phyloP scores from a whole-genome alignment of 2,113 vertebrate genomes.

The Rana temporaria region DNA sequence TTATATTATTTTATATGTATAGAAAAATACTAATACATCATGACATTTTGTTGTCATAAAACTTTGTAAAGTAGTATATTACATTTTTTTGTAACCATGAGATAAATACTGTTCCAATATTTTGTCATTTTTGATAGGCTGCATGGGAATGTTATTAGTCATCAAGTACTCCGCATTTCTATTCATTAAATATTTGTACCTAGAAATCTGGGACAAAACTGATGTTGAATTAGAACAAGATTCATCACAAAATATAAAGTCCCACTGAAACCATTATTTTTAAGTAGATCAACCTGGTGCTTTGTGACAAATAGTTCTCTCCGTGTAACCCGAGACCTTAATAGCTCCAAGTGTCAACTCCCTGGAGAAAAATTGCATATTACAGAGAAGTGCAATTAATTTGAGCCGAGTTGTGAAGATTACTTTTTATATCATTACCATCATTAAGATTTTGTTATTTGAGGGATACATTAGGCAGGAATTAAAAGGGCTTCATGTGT shows the following conservation, averaged over 20 bases:
- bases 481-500: no score
- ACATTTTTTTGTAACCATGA: no score
- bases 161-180: not conserved
- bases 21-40: no score
- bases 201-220: slow-evolving; percentile 38
- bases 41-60: no score
- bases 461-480: not conserved
- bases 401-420: not conserved
- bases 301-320: slow-evolving; percentile 35
- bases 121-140: no score
- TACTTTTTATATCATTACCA: slow-evolving; percentile 8
- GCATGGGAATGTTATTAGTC: no score
- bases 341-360: slow-evolving; percentile 30
- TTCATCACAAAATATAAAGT: slow-evolving; percentile 35
- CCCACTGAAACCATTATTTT: slow-evolving; percentile 13
- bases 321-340: slow-evolving; percentile 9
- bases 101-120: no score
- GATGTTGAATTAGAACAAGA: slow-evolving; percentile 23
- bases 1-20: no score
- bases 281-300: slow-evolving; percentile 23
- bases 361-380: slow-evolving; percentile 8
- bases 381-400: not conserved
- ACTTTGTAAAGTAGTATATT: no score
- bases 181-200: slow-evolving; percentile 24
- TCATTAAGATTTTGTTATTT: not conserved